phyloP scores from a whole-genome alignment of 2,797 vertebrate species.

The Sebastes melanostomus region DNA sequence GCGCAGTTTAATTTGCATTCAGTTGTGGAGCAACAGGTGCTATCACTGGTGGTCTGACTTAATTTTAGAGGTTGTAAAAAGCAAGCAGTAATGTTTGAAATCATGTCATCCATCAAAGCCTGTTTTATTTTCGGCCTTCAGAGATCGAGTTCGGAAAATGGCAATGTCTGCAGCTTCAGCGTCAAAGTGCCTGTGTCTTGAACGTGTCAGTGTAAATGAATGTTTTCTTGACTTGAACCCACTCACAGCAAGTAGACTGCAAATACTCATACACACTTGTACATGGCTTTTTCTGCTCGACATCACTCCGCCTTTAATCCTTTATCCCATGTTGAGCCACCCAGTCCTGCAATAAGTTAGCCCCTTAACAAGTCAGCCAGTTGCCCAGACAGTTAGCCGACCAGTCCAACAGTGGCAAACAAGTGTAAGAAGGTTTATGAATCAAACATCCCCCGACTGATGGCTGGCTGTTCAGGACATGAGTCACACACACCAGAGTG shows the following conservation, averaged over 20 bases:
- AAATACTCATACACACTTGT: neutral
- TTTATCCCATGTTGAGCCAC: constrained; percentile 60
- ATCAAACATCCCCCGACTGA: constrained; percentile 64
- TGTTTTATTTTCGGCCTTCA: constrained; percentile 34
- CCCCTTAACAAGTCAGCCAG: constrained; percentile 57
- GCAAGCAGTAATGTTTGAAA: constrained; percentile 47
- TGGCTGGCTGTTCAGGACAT: constrained; percentile 61
- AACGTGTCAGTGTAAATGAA: neutral
- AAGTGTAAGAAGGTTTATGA: constrained; percentile 71
- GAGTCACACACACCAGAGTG: constrained; percentile 74
- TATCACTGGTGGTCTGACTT: constrained; percentile 33
- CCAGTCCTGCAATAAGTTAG: constrained; percentile 54
- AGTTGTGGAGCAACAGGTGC: constrained; percentile 59
- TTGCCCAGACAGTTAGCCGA: constrained; percentile 57
- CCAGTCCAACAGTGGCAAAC: constrained; percentile 75
- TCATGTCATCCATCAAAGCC: constrained; percentile 40
- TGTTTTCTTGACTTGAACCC: constrained; percentile 28
- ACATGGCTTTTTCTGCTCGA: neutral
- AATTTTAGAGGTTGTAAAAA: constrained; percentile 48
- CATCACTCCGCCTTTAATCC: constrained; percentile 43
- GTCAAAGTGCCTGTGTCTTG: neutral
- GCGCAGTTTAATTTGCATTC: constrained; percentile 46
- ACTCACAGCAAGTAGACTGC: neutral
- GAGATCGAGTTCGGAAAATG: constrained; percentile 32
- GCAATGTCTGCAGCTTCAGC: constrained; percentile 14